Conservation (phyloP, 2,797 vertebrate genomes). For the Malacoctenus gilli region DNA sequence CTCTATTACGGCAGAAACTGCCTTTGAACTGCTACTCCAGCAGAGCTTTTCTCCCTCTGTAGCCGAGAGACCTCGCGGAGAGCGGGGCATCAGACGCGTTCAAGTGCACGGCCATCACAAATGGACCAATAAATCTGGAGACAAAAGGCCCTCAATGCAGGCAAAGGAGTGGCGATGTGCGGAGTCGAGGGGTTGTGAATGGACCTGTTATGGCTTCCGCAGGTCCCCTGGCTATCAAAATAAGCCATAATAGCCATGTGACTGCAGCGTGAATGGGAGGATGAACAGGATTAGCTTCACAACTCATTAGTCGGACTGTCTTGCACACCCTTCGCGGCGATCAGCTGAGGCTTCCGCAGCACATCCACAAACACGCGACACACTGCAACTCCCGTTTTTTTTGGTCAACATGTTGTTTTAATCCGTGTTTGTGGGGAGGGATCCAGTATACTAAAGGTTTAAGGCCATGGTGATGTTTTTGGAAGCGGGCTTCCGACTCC, state of each 20-base stretch:
- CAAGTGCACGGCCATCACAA: slow-evolving; percentile 57
- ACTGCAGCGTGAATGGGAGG: slow-evolving; percentile 70
- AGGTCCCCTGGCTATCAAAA: slow-evolving; percentile 63
- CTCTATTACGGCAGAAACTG: slow-evolving; percentile 63
- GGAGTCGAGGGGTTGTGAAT: slow-evolving; percentile 48
- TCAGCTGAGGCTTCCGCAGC: slow-evolving; percentile 37
- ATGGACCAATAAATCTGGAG: slow-evolving; percentile 64
- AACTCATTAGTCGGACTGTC: slow-evolving; percentile 67
- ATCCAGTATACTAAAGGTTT: no score
- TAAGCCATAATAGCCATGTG: slow-evolving; percentile 68
- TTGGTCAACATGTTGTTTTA: no score
- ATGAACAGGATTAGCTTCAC: slow-evolving; percentile 75
- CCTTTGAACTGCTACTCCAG: slow-evolving; percentile 56
- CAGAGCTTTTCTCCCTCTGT: slow-evolving; percentile 30
- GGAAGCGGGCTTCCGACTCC: no score
- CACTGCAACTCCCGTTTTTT: background rate
- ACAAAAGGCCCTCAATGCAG: slow-evolving; percentile 50
- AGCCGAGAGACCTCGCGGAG: slow-evolving; percentile 32
- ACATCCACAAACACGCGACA: slow-evolving; percentile 22
- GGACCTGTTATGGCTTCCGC: slow-evolving; percentile 57
- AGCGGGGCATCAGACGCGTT: slow-evolving; percentile 40
- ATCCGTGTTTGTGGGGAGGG: no score
- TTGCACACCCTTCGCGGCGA: no score
- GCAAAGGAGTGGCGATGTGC: slow-evolving; percentile 33
- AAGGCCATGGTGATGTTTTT: no score